Percentiles rank a stretch among this genome's conserved stretches.
Evolutionary conservation across 2,113 vertebrate species (phyloP).

Genomic region (Capreolus pygargus): DNA sequence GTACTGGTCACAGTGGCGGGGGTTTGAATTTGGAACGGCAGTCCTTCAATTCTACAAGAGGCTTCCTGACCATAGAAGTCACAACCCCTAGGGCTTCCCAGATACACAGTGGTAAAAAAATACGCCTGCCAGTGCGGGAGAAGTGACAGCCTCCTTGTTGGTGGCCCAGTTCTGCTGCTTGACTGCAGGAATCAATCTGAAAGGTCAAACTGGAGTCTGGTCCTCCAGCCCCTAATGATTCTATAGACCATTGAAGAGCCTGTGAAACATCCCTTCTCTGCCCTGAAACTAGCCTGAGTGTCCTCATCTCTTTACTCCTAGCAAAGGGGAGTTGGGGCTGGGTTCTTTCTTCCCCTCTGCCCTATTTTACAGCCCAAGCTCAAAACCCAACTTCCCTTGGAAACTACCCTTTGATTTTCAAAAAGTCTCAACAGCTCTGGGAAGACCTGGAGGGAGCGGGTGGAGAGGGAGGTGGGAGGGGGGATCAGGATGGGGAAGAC

Average conservation of each 20-base stretch:
- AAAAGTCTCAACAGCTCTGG: not conserved
- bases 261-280: not conserved
- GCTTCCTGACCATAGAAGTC: not conserved
- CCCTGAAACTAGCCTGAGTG: not conserved
- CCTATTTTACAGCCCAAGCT: not conserved
- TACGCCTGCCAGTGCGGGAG: accelerated
- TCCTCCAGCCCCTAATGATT: not conserved
- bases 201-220: not conserved
- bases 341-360: not conserved
- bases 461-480: too few relatives aligned
- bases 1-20: not conserved
- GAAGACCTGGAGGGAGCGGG: too few relatives aligned
- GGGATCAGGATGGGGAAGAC: too few relatives aligned
- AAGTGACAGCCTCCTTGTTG: not conserved
- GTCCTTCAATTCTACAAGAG: not conserved
- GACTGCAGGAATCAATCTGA: not conserved
- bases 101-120: not conserved
- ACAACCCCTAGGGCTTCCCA: not conserved
- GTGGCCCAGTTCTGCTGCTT: not conserved
- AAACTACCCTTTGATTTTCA: not conserved
- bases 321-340: not conserved
- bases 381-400: not conserved
- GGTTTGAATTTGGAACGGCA: not conserved
- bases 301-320: accelerated
- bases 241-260: not conserved